Base-by-base conservation (phyloP, 2,888 invertebrate species). In the Lycia hirtaria region DNA sequence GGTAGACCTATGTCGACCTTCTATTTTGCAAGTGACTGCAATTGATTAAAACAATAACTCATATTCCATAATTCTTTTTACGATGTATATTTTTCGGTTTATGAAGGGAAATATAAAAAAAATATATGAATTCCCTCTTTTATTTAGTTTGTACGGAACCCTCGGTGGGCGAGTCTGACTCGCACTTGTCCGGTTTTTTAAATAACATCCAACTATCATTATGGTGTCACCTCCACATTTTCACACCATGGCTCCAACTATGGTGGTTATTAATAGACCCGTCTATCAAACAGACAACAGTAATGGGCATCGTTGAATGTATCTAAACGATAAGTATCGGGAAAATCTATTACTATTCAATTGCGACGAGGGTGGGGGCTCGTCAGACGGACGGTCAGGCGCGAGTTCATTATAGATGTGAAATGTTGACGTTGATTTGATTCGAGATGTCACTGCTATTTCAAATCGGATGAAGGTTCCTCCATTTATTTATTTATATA, bases 201-300 rank as follows among this genome's bases (percentile, higher is more conserved):
- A n/a, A n/a, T n/a, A n/a, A n/a, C 6, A 10, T 26, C 26, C 26
- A 9, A 26, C 2, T 9, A 26, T 26, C 26, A 26, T 10, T 6
- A 22, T 38, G 38, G 22, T 12, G 9, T 14, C 22, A n/a, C 38
- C 10, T 12, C 22, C 15, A 7, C 22, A 6, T 26, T 17, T 15
- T 6, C 10, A 10, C 15, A 15, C 26, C 24, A 10, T 24, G 40
- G 0, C 17, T 15, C 17, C 17, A 15, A 15, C 33, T n/a, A 38
- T 12, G 28, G 14, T 5, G 12, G 7, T 30, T 55, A 48, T 41
- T 33, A 35, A 38, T 26, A 40, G 26, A 14, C 32, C 41, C 14
- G 47, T 55, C 55, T 48, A 48, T 55, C 48, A 28, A 49, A 26
- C 17, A 17, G 55, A 43, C 35, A 48, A 30, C 20, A 43, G 24